These are phyloP conservation scores for Vultur gryphus DNA, from an alignment of 2,797 vertebrate species.

Conservation along the genomic window DNA sequence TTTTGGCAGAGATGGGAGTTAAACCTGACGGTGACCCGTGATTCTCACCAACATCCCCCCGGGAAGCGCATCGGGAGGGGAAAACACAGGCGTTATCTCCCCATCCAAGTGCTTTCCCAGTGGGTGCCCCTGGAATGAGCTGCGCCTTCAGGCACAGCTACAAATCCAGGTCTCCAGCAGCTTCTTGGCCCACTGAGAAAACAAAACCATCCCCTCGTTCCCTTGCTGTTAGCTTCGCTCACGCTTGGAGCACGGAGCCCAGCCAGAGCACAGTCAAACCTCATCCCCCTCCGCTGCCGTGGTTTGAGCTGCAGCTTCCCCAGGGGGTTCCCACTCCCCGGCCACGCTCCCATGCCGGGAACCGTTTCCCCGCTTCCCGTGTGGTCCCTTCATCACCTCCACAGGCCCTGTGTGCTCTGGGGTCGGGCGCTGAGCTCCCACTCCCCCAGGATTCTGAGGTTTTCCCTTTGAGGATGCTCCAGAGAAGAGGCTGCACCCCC, in stretches of 20 bases:
- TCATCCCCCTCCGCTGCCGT: neutral
- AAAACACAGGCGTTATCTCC: neutral
- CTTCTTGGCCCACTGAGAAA: too few species aligned
- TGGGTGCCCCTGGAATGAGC: neutral
- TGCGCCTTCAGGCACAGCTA: neutral
- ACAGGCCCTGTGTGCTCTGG: neutral
- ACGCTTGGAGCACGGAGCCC: accelerated
- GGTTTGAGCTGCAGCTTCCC: neutral
- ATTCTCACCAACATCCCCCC: neutral
- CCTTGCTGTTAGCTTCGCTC: neutral
- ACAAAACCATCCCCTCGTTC: too few species aligned
- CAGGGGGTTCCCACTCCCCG: neutral
- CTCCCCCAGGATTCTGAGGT: neutral
- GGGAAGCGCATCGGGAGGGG: neutral
- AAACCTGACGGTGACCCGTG: accelerated
- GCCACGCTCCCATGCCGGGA: neutral
- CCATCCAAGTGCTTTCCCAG: accelerated
- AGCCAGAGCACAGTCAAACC: neutral
- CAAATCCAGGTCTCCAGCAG: neutral
- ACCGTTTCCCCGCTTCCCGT: too few species aligned
- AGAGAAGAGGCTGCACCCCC: neutral
- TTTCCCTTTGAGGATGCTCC: neutral
- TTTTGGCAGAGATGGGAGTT: neutral
- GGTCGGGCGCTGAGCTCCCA: neutral
- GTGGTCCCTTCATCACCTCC: neutral